Conservation (phyloP, 2,888 invertebrate species). For the Acanthopleura granulata region DNA sequence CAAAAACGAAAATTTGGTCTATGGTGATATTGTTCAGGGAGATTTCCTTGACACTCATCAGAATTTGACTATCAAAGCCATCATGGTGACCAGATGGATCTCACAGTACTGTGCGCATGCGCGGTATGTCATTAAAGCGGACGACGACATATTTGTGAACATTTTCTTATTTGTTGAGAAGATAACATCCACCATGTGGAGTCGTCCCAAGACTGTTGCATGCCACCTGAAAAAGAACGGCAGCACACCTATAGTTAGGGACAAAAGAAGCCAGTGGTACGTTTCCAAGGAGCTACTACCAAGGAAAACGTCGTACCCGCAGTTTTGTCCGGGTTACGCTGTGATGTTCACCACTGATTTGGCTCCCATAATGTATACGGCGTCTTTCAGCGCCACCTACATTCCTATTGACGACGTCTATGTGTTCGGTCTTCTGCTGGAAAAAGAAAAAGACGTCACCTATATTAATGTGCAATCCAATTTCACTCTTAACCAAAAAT, state of each 20-base stretch:
- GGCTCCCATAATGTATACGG: slow-evolving; percentile 47
- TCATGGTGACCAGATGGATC: slow-evolving; percentile 41
- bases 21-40: slow-evolving; percentile 42
- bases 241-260: slow-evolving; percentile 42
- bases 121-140: slow-evolving; percentile 42
- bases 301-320: slow-evolving; percentile 47
- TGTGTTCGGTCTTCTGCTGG: slow-evolving; percentile 52
- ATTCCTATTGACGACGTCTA: slow-evolving; percentile 65
- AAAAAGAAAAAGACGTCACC: slow-evolving; percentile 36
- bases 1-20: slow-evolving; percentile 37
- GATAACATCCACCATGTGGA: slow-evolving; percentile 37
- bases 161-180: slow-evolving; percentile 43
- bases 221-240: slow-evolving; percentile 42
- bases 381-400: slow-evolving; percentile 43
- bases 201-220: slow-evolving; percentile 33
- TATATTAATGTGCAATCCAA: slow-evolving; percentile 79
- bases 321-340: slow-evolving; percentile 61
- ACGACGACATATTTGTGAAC: slow-evolving; percentile 54
- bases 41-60: slow-evolving; percentile 38
- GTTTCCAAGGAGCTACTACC: slow-evolving; percentile 40
- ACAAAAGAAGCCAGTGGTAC: slow-evolving; percentile 48
- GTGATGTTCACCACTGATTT: slow-evolving; percentile 49
- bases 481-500: slow-evolving; percentile 80
- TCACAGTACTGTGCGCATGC: slow-evolving; percentile 33
- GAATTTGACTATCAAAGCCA: slow-evolving; percentile 42